These are phyloP conservation scores for Centruroides sculpturatus DNA, from an alignment of 1,140 invertebrate species.

Conservation along the genomic window DNA sequence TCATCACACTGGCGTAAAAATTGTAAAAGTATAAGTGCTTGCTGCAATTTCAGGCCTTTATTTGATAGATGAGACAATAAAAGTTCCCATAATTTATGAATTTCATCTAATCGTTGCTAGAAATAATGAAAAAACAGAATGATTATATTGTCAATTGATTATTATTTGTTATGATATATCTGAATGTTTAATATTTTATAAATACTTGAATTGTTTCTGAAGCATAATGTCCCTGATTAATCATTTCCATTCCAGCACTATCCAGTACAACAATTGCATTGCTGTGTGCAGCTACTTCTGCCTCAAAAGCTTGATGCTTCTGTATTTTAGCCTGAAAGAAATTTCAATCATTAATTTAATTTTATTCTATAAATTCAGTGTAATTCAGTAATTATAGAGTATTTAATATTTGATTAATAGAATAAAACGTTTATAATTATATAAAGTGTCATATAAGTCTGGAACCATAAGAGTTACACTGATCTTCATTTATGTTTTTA, in stretches of 20 bases:
- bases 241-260: conserved; percentile 95
- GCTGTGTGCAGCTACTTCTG: conserved; percentile 93
- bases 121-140: not conserved
- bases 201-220: conserved; percentile 60
- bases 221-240: conserved; percentile 86
- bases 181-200: not conserved
- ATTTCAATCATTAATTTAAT: too few relatives aligned
- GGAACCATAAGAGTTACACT: too few relatives aligned
- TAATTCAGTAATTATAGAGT: too few relatives aligned
- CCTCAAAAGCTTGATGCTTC: conserved; percentile 98
- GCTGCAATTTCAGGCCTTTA: conserved; percentile 89
- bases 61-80: conserved; percentile 79
- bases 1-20: conserved; percentile 95
- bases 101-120: conserved; percentile 48
- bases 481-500: too few relatives aligned
- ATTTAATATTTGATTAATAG: too few relatives aligned
- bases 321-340: conserved; percentile 87
- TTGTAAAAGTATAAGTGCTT: conserved; percentile 87
- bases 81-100: conserved; percentile 88
- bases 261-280: conserved; percentile 93
- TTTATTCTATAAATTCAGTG: too few relatives aligned
- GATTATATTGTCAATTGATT: too few relatives aligned
- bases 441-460: too few relatives aligned
- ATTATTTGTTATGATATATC: too few relatives aligned
- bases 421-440: too few relatives aligned